Percentiles rank a stretch among this genome's conserved stretches.
These are phyloP conservation scores for Peromyscus leucopus DNA, from an alignment of 2,113 vertebrate genomes.

Conservation along the genomic window DNA sequence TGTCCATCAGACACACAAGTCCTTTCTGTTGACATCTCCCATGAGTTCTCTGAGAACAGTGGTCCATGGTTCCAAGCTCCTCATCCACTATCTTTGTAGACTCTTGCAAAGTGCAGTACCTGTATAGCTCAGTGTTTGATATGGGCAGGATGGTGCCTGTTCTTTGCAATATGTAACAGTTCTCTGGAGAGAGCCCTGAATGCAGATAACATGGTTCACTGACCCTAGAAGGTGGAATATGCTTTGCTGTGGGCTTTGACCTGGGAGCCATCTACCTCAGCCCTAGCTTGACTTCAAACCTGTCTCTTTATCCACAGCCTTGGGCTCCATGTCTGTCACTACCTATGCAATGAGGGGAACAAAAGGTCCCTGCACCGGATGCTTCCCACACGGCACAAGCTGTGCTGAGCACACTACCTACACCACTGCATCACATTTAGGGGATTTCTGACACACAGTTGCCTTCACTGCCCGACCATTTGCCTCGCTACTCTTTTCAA, in stretches of 20 bases:
- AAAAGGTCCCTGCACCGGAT: no score
- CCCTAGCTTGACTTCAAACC: not conserved
- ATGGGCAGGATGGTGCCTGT: not conserved
- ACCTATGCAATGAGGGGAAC: not conserved
- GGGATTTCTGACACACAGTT: not conserved
- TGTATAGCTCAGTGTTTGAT: not conserved
- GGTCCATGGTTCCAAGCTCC: not conserved
- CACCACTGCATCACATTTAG: rapidly evolving
- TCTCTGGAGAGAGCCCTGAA: not conserved
- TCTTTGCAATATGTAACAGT: no score
- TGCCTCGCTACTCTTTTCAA: not conserved
- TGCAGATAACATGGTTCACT: rapidly evolving
- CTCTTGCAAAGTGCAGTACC: not conserved
- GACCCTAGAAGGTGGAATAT: not conserved
- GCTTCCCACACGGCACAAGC: not conserved
- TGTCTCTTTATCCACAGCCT: not conserved
- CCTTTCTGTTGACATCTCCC: not conserved
- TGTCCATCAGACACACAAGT: not conserved
- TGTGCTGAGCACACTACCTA: not conserved
- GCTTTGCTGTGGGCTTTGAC: not conserved
- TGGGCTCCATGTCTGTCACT: not conserved
- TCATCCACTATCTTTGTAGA: not conserved
- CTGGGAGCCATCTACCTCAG: not conserved
- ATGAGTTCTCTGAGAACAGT: not conserved
- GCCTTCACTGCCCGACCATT: not conserved